Conservation (phyloP, 2,888 invertebrate genomes). For the Psylliodes chrysocephalus region DNA sequence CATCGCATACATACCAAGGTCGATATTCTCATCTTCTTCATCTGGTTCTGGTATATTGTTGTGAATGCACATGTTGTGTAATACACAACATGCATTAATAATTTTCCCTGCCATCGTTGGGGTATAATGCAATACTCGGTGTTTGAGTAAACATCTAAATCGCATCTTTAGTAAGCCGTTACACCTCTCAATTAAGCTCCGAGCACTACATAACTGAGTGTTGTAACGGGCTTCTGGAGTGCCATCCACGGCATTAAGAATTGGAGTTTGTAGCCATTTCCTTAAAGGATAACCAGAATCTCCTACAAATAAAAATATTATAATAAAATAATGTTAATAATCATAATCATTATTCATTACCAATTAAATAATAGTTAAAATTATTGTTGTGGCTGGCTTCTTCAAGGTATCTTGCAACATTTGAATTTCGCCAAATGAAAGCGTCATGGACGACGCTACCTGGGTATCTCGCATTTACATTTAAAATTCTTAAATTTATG, state of each 20-base stretch:
- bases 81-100: too few relatives aligned
- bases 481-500: conserved; percentile 26
- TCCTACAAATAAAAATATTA: conserved; percentile 26
- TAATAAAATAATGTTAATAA: not conserved
- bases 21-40: not conserved
- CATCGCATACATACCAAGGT: not conserved
- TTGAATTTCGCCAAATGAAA: conserved; percentile 27
- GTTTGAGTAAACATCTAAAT: not conserved
- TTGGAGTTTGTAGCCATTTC: conserved; percentile 18
- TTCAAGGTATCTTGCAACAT: conserved; percentile 6
- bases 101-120: not conserved
- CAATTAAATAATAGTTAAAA: conserved; percentile 17
- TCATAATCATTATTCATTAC: conserved; percentile 9
- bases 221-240: not conserved
- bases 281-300: too few relatives aligned
- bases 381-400: conserved; percentile 9
- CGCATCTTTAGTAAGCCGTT: too few relatives aligned
- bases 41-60: not conserved
- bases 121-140: not conserved
- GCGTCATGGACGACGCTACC: conserved; percentile 31
- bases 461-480: too few relatives aligned
- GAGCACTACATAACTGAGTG: too few relatives aligned
- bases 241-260: not conserved
- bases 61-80: not conserved
- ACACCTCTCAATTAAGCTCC: too few relatives aligned